These are phyloP conservation scores for Sinosuthora webbiana DNA, from an alignment of 2,113 vertebrate species.

Conservation along the genomic window DNA sequence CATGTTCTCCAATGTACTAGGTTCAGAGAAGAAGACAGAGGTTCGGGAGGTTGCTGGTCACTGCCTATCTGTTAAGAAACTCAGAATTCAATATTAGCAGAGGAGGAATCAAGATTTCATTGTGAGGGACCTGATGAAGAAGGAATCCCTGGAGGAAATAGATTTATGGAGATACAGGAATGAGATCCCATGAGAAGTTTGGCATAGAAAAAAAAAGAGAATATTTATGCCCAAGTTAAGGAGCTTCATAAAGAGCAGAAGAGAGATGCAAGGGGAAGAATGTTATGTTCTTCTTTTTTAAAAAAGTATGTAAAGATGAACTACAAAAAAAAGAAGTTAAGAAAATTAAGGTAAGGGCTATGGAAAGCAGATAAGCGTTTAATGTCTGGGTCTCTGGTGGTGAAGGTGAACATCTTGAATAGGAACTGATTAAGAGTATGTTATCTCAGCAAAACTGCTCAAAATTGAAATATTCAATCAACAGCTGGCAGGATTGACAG, in stretches of 20 bases:
- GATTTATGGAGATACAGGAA: background rate
- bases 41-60: background rate
- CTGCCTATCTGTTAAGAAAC: background rate
- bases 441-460: background rate
- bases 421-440: background rate
- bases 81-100: background rate
- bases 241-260: background rate
- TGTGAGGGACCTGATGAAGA: background rate
- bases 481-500: background rate
- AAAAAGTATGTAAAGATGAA: background rate
- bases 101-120: background rate
- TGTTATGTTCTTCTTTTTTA: background rate
- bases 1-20: background rate
- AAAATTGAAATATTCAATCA: conserved; percentile 3
- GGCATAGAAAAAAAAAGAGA: background rate
- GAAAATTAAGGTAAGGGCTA: background rate
- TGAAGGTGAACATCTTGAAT: background rate
- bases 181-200: background rate
- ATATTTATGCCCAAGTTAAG: background rate
- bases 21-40: background rate
- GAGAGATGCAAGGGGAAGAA: background rate
- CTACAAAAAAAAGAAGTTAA: background rate
- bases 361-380: background rate
- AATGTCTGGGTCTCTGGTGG: background rate
- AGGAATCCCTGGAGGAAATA: background rate